Evolutionary conservation across 2,797 vertebrate species (phyloP).

Genomic region (Cyprinodon diabolis): DNA sequence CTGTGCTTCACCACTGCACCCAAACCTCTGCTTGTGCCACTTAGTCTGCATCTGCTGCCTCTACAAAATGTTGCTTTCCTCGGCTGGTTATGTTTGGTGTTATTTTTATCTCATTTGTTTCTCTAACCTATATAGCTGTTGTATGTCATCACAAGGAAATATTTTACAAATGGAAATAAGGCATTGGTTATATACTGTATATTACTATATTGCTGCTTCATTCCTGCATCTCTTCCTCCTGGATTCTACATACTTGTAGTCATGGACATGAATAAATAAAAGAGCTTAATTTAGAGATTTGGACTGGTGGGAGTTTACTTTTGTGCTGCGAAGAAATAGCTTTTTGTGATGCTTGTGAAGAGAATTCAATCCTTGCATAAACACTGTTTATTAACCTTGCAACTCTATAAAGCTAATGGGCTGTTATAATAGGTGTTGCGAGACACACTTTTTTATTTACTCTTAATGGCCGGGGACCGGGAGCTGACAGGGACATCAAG

Average conservation of each 20-base stretch:
- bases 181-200: no score
- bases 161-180: no score
- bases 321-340: conserved; percentile 16
- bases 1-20: not conserved
- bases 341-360: not conserved
- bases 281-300: not conserved
- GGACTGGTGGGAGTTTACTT: not conserved
- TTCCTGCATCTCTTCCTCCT: no score
- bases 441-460: conserved; percentile 67
- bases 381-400: not conserved
- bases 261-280: not conserved
- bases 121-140: no score
- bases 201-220: no score
- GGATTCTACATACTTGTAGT: not conserved
- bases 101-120: no score
- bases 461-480: conserved; percentile 30
- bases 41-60: no score
- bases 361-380: not conserved
- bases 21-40: not conserved
- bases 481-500: conserved; percentile 51
- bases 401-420: not conserved
- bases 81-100: no score
- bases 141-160: no score
- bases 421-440: conserved; percentile 14
- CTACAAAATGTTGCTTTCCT: no score